Base-by-base conservation (phyloP, 2,888 invertebrate species). In the Notocelia uddmanniana region DNA sequence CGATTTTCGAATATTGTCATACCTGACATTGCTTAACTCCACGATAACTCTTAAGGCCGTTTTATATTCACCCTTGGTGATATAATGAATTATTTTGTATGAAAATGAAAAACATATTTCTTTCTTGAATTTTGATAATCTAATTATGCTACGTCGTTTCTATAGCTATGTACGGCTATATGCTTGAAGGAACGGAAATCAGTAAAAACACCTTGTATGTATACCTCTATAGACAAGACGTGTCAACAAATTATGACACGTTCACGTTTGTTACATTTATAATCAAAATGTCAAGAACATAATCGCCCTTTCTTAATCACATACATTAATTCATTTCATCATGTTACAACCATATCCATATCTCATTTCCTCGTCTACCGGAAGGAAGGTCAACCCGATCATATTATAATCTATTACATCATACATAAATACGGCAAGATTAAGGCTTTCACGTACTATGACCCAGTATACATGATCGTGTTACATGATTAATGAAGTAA, bases 401-500 rank as follows among this genome's bases (percentile, higher is more conserved):
- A 15, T 59, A 34, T 37, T 21, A 66, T 66, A 11, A 45, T 45
- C n/a, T 19, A 71, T 71, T 67, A 71, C 66, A 45, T 71, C 59
- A 71, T 45, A 62, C 52, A 69, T 26, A 52, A 57, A 58, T 58
- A 58, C 26, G 18, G 26, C 58, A 23, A 60, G 54, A 37, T 60
- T 19, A 50, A 54, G 21, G 67, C 72, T 72, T 72, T 72, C 68
- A 57, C 72, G 54, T 41, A 45, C 52, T 45, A 31, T 60, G 66
- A 67, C 59, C 71, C 54, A 69, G 31, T 55, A 57, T 45, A 58
- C 34, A 52, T 58, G 66, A 60, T 71, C 67, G 50, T 48, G 55
- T 62, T 72, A 72, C 72, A 72, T 68, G 67, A 67, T 34, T 54
- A 71, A 71, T 71, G 66, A 54, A 66, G 67, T 55, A 72, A 67